Percentiles rank a stretch among this genome's conserved stretches.
Evolutionary conservation across 2,888 invertebrate genomes (phyloP).

Genomic region (Geophilus truncorum): DNA sequence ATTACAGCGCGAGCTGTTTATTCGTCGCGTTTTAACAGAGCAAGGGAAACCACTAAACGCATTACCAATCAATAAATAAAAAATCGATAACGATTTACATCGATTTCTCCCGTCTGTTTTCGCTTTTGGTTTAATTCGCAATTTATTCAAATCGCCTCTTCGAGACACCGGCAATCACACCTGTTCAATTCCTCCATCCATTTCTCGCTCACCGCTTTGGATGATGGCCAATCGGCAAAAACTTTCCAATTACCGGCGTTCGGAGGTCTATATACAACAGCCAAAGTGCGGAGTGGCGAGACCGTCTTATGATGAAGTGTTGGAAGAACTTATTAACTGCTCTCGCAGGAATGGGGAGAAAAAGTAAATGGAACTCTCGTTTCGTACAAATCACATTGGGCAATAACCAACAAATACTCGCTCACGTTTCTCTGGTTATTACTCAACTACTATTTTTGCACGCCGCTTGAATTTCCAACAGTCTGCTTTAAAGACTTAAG

Average conservation of each 20-base stretch:
- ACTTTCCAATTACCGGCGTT: conserved; percentile 4
- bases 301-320: conserved; percentile 21
- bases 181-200: background rate
- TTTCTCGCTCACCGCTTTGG: conserved; percentile 8
- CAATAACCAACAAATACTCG: conserved; percentile 21
- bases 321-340: conserved; percentile 15
- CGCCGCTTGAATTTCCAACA: background rate
- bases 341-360: background rate
- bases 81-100: background rate
- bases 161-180: background rate
- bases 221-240: conserved; percentile 20
- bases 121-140: background rate
- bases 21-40: background rate
- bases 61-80: conserved; percentile 13
- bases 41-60: conserved; percentile 2
- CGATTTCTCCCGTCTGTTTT: background rate
- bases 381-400: conserved; percentile 24
- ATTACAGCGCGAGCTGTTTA: background rate
- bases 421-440: conserved; percentile 5
- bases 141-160: conserved; percentile 12
- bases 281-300: conserved; percentile 6
- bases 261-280: background rate
- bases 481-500: background rate
- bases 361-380: conserved; percentile 10
- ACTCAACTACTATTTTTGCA: background rate